Base-by-base conservation (phyloP, 2,113 vertebrate species). In the Equus quagga region DNA sequence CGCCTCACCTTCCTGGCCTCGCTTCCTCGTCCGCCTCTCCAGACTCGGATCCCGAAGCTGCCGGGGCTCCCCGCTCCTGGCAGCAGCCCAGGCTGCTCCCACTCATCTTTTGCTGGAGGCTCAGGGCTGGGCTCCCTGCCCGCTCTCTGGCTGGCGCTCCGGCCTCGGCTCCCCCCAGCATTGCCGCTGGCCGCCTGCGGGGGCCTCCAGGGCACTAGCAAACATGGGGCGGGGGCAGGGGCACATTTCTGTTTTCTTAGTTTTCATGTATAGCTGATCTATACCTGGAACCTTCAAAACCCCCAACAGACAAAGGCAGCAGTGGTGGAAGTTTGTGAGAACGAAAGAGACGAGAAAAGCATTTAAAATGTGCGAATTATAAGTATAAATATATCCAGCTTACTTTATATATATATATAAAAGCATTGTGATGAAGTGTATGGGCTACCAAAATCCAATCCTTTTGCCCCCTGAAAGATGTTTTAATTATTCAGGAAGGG, bases 91-190 rank as follows among this genome's bases (percentile, higher is more conserved):
- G 4, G 49, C 62, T 79, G 54, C 24, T 46, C 51, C 0, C 0
- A n/a, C 31, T 67, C 80, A 31, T 21, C 76, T 92, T 78, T 80
- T 93, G 94, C 83, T 60, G 41, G n/a, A 28, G 17, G 11, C 89
- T 41, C 15, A 17, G 23, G 10, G 62, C 64, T 73, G 94, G 70
- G 95, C 87, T 92, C 36, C 44, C n/a, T 79, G 89, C 33, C 46
- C 49, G 13, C 31, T 78, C 41, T 58, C n/a, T 73, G 92, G 84
- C 88, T 86, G 91, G 64, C 3, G 31, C 9, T 51, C 11, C 0
- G 18, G 60, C 94, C 94, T 95, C 86, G 65, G 65, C 60, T 93
- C 60, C 69, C 85, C 84, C 75, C 36, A 3, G 18, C 31, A 76
- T 28, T 31, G 69, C 64, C 56, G 36, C 80, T 86, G 85, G 36